Evolutionary conservation across 2,113 vertebrate genomes (phyloP).

Genomic region (Cavia aperea): DNA sequence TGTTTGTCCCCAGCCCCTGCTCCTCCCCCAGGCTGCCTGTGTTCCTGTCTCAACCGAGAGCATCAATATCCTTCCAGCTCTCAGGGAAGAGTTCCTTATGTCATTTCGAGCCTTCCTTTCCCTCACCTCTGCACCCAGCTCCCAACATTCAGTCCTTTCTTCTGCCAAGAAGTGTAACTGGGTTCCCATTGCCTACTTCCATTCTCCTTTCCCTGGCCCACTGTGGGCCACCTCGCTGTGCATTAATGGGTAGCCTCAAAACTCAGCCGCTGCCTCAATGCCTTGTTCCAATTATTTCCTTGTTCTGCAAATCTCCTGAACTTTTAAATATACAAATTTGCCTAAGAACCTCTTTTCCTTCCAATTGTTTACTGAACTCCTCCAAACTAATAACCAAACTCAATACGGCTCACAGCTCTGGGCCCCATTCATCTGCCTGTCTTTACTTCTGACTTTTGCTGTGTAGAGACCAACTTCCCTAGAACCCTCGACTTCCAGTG

Average conservation of each 20-base stretch:
- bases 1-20: not conserved
- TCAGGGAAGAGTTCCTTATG: not conserved
- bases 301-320: not conserved
- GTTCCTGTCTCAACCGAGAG: not conserved
- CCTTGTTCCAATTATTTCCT: rapidly evolving
- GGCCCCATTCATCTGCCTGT: not conserved
- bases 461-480: not conserved
- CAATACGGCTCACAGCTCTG: not conserved
- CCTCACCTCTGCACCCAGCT: not conserved
- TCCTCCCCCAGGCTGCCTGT: rapidly evolving
- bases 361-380: not conserved
- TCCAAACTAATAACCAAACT: not conserved
- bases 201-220: rapidly evolving
- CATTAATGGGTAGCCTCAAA: not conserved
- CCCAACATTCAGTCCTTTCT: not conserved
- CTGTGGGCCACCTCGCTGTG: rapidly evolving
- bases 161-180: not conserved
- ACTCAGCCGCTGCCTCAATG: not conserved
- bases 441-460: not conserved
- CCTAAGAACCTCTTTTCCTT: not conserved
- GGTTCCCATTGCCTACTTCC: not conserved
- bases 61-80: not conserved
- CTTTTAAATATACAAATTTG: not conserved
- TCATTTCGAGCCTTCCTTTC: not conserved
- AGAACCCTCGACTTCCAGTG: not conserved